These are phyloP conservation scores for Drosophila demipolita DNA, from an alignment of 2,888 invertebrate genomes.

Conservation along the genomic window DNA sequence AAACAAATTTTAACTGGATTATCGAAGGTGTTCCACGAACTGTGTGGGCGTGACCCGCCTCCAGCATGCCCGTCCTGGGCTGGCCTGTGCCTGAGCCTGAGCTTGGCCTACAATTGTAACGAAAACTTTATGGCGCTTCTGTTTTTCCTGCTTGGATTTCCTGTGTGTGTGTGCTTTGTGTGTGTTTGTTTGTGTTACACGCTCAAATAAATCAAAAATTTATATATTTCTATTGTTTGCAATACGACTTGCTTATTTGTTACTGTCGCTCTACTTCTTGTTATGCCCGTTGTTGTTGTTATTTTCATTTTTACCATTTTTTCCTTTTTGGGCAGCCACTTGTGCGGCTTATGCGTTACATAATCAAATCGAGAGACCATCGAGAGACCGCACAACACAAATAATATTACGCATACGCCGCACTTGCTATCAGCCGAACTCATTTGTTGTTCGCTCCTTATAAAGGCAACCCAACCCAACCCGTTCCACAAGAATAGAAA, in stretches of 20 bases:
- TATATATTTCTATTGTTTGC: conserved; percentile 58
- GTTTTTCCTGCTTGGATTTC: conserved; percentile 58
- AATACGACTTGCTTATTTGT: conserved; percentile 29
- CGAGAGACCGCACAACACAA: conserved; percentile 55
- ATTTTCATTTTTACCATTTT: conserved; percentile 11
- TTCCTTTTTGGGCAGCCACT: conserved; percentile 59
- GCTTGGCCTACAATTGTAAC: conserved; percentile 58
- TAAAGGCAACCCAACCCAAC: conserved; percentile 12
- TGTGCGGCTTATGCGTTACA: conserved; percentile 73
- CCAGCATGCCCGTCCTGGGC: not conserved
- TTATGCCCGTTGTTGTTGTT: conserved; percentile 2
- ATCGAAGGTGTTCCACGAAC: conserved; percentile 60
- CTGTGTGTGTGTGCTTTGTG: conserved; percentile 13
- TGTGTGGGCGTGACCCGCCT: conserved; percentile 3
- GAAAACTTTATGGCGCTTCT: conserved; percentile 75
- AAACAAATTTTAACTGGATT: conserved; percentile 80
- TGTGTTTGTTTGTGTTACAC: conserved; percentile 59
- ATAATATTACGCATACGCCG: conserved; percentile 77
- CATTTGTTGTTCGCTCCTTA: conserved; percentile 54
- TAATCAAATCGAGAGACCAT: conserved; percentile 70
- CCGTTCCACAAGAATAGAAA: conserved; percentile 2
- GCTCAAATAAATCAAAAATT: conserved; percentile 78
- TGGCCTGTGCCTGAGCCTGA: conserved; percentile 4
- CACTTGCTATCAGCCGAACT: conserved; percentile 53
- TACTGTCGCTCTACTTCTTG: conserved; percentile 19